Evolutionary conservation across 2,888 invertebrate species (phyloP), one percentile per base, ranked within the genome.

Genomic region (Gasteruption jaculator): DNA sequence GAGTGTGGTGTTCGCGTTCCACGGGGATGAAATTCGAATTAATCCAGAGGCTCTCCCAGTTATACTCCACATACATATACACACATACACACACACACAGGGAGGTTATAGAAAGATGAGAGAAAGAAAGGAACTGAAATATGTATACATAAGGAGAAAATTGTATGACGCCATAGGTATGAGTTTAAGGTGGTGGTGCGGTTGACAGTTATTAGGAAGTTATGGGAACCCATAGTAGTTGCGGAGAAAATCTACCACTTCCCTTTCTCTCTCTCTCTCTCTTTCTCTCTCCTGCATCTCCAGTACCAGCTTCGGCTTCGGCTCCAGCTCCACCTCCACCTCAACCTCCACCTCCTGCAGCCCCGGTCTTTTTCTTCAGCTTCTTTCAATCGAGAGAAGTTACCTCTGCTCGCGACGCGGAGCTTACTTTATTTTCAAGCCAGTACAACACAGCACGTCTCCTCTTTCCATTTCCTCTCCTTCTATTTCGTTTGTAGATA

Each of bases 151-250:
- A n/a, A n/a, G n/a, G n/a, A n/a, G n/a, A n/a, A n/a, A n/a, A 14
- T 16, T 26, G 16, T n/a, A n/a, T 18, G 5, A n/a, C 15, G 33
- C 19, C 37, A 29, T 36, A 27, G 37, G 33, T 33, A 30, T 42
- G 44, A 36, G n/a, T n/a, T 38, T 43, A 25, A 32, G 31, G 42
- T 43, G 31, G 42, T 48, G 36, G 48, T 56, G 56, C 38, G 46
- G 34, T 43, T 56, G 60, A 54, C 59, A 57, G 54, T 57, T 57
- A 57, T 57, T 57, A 54, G 51, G 42, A 48, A 53, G 50, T 54
- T 53, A 52, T 49, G 39, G 27, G 45, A 20, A 20, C 33, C 12
- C 14, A 15, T n/a, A 19, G 32, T 25, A 40, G 41, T 25, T 37
- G 16, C 12, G 30, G 14, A 35, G 40, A 44, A 41, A 35, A 25